Percentiles rank a stretch among this genome's conserved stretches.
Conservation (phyloP, 2,797 vertebrate genomes). For the Miichthys miiuy region DNA sequence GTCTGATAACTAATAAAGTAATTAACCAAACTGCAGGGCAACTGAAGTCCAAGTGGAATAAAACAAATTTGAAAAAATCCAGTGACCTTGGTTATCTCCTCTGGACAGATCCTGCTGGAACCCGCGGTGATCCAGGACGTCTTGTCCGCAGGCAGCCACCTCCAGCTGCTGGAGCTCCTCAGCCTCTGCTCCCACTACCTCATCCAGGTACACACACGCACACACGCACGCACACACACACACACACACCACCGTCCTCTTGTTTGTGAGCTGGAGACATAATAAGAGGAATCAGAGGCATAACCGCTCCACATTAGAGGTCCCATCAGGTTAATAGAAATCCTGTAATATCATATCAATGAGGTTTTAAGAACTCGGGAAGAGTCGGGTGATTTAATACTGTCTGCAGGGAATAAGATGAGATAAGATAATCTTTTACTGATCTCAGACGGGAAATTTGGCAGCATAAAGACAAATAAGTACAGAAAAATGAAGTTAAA, state of each 20-base stretch:
- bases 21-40: slow-evolving; percentile 12
- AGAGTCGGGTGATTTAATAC: slow-evolving; percentile 13
- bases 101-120: slow-evolving; percentile 92
- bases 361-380: slow-evolving; percentile 19
- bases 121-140: slow-evolving; percentile 96
- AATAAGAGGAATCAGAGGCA: slow-evolving; percentile 15
- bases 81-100: slow-evolving; percentile 40
- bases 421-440: too few relatives aligned
- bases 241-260: neutral
- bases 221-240: slow-evolving; percentile 8
- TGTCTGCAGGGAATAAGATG: slow-evolving; percentile 6
- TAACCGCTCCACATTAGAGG: neutral
- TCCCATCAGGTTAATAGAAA: slow-evolving; percentile 16
- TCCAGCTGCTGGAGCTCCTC: slow-evolving; percentile 96
- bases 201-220: slow-evolving; percentile 69
- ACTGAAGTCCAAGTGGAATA: neutral
- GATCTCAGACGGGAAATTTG: too few relatives aligned
- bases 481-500: too few relatives aligned
- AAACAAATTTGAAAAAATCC: neutral
- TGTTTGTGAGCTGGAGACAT: neutral
- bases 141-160: slow-evolving; percentile 96
- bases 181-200: slow-evolving; percentile 98
- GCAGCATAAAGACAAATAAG: too few relatives aligned
- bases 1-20: slow-evolving; percentile 9
- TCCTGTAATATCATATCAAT: neutral